Evolutionary conservation across 2,888 invertebrate species (phyloP), one percentile per base, ranked within the genome.

Genomic region (Euphydryas editha): DNA sequence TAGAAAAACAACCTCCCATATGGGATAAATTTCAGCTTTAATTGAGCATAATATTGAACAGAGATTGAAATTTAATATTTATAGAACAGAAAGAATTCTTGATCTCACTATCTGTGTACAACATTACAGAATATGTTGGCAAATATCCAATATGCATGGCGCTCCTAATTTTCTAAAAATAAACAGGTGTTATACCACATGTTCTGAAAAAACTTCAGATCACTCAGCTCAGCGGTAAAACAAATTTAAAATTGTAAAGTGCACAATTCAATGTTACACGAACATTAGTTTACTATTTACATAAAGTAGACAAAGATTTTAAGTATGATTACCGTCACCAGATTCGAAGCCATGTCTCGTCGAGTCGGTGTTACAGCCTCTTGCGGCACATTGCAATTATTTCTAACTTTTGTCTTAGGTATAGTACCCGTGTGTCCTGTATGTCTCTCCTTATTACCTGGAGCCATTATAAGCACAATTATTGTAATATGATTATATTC

Each of bases 341-440:
- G 78, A 79, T 94, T 94, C 72, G 90, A 85, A 69, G 91, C 93
- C 81, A 94, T 90, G 78, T 94, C 94, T 80, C 94, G 86, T 76
- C 94, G 88, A 56, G 94, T 94, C 54, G 94, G 94, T 69, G 94
- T 94, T 75, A 94, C 94, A 76, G 94, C 93, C 85, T 94, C 94
- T 79, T 93, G 93, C 17, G 93, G 93, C 24, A 93, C 93, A 87
- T 93, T 92, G 85, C 94, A 94, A 82, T 94, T 94, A 80, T 94
- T 94, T 73, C 94, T 88, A 65, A 92, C 90, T 87, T 94, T 94
- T 62, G 94, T 92, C 89, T 95, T 95, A 73, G 95, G 95, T 77
- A 95, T 95, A 47, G 95, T 95, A 75, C 95, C 95, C 77, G 95
- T 95, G 78, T 92, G 91, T 78, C 86, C 84, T 77, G 92, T 85